Percentiles rank a stretch among this genome's conserved stretches.
Evolutionary conservation across 2,797 vertebrate species (phyloP).

Genomic region (Acestrorhynchus altus): DNA sequence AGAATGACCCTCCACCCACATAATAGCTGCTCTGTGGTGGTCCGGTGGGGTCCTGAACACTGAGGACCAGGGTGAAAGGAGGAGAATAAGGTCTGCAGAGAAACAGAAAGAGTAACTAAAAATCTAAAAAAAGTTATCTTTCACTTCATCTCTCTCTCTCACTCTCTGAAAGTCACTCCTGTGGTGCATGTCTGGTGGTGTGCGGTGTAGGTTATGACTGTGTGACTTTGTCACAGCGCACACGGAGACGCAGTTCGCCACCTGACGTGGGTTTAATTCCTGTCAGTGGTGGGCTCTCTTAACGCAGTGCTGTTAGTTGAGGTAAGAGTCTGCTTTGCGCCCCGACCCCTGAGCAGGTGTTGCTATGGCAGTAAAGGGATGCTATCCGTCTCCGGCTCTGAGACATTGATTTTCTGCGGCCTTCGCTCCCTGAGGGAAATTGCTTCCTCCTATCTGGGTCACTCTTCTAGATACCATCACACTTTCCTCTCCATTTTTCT

Average conservation of each 20-base stretch:
- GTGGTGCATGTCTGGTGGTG: too few relatives aligned
- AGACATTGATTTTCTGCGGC: conserved; percentile 50
- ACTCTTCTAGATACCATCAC: conserved; percentile 33
- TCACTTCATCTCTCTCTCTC: background rate
- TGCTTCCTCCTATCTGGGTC: conserved; percentile 47
- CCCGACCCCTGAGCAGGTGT: conserved; percentile 32
- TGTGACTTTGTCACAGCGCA: background rate
- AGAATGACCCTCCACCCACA: too few relatives aligned
- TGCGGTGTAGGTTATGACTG: background rate
- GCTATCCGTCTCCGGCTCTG: conserved; percentile 33
- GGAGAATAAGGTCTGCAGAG: too few relatives aligned
- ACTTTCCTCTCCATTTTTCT: conserved; percentile 35
- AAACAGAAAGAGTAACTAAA: too few relatives aligned
- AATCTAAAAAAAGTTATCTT: too few relatives aligned
- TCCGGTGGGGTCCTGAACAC: too few relatives aligned
- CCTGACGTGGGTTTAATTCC: conserved; percentile 13
- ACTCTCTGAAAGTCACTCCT: background rate
- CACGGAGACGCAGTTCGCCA: background rate
- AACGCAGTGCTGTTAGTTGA: conserved; percentile 24
- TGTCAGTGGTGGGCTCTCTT: conserved; percentile 22
- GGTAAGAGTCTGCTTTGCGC: conserved; percentile 14
- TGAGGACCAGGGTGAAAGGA: too few relatives aligned
- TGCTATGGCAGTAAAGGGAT: conserved; percentile 28
- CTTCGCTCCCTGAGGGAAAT: conserved; percentile 33
- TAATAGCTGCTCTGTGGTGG: too few relatives aligned